A percentile compares a stretch with the other conserved stretches of the same genome.
Evolutionary conservation across 23 tunicate genomes (phyloP).

Genomic region (Corella eumyota): DNA sequence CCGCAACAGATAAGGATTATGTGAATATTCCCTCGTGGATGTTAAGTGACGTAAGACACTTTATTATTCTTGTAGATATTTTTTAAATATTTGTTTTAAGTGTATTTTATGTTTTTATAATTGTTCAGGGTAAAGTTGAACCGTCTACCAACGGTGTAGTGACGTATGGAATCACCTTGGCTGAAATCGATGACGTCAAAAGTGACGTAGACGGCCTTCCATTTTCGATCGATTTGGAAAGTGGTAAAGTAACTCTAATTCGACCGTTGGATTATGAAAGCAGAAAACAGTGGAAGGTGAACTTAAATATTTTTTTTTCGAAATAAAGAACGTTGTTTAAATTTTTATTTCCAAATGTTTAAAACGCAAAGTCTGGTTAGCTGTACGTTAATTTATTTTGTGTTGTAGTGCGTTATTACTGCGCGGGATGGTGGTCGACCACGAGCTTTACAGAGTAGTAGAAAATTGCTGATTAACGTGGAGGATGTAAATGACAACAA

Average conservation of each 20-base stretch:
- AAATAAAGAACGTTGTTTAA: neutral
- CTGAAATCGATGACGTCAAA: slow-evolving; percentile 8
- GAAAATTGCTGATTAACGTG: slow-evolving; percentile 25
- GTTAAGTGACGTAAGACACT: slow-evolving; percentile 21
- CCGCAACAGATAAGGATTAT: slow-evolving; percentile 39
- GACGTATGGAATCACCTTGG: slow-evolving; percentile 27
- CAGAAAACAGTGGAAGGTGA: slow-evolving; percentile 32
- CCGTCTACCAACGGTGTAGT: slow-evolving; percentile 27
- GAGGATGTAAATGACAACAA: slow-evolving; percentile 65
- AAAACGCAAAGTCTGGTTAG: neutral
- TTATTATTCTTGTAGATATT: neutral
- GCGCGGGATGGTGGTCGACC: slow-evolving; percentile 60
- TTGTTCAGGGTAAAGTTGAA: slow-evolving; percentile 26
- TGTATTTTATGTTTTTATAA: neutral
- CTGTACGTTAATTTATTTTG: slow-evolving; percentile 1
- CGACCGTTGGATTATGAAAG: slow-evolving; percentile 42
- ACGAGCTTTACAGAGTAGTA: slow-evolving; percentile 27
- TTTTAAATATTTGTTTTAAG: neutral
- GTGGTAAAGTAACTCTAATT: slow-evolving; percentile 24
- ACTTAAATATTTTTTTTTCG: neutral
- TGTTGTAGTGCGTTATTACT: slow-evolving; percentile 25
- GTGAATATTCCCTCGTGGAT: slow-evolving; percentile 34
- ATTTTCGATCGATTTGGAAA: slow-evolving; percentile 9
- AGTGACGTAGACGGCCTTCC: slow-evolving; percentile 6
- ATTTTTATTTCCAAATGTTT: neutral